Conservation (phyloP, 2,888 invertebrate genomes). For the Hirtodrosophila duncani region DNA sequence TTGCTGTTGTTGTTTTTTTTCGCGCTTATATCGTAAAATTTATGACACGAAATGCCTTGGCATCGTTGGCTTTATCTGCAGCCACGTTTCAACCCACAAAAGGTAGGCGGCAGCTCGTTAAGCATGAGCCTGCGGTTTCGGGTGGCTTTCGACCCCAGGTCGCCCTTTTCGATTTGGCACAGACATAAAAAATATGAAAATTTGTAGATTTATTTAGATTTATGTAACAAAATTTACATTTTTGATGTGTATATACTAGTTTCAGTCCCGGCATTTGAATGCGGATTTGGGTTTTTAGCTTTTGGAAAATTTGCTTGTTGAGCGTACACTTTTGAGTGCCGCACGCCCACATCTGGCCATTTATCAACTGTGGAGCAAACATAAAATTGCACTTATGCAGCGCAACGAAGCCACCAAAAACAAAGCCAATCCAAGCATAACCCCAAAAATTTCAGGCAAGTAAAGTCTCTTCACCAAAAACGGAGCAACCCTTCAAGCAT, state of each 20-base stretch:
- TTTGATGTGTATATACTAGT: slow-evolving; percentile 34
- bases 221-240: slow-evolving; percentile 58
- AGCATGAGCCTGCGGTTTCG: slow-evolving; percentile 47
- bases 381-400: slow-evolving; percentile 68
- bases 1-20: slow-evolving; percentile 30
- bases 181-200: slow-evolving; percentile 48
- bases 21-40: slow-evolving; percentile 65
- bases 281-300: slow-evolving; percentile 23
- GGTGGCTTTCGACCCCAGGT: slow-evolving; percentile 3
- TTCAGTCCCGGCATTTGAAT: slow-evolving; percentile 18
- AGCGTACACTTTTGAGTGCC: slow-evolving; percentile 1
- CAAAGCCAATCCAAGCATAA: slow-evolving; percentile 50
- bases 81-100: slow-evolving; percentile 24
- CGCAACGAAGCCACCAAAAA: slow-evolving; percentile 35
- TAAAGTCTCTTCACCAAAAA: no score
- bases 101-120: slow-evolving; percentile 48
- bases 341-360: slow-evolving; percentile 30
- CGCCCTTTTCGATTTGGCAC: slow-evolving; percentile 31
- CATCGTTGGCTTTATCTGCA: slow-evolving; percentile 51
- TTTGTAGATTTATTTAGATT: slow-evolving; percentile 67
- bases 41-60: slow-evolving; percentile 65
- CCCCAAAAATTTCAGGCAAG: no score
- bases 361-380: slow-evolving; percentile 64
- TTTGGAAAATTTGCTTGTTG: slow-evolving; percentile 42
- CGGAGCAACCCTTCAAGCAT: slow-evolving; percentile 25